Evolutionary conservation across 2,113 vertebrate species (phyloP).

Genomic region (Nanorana parkeri): DNA sequence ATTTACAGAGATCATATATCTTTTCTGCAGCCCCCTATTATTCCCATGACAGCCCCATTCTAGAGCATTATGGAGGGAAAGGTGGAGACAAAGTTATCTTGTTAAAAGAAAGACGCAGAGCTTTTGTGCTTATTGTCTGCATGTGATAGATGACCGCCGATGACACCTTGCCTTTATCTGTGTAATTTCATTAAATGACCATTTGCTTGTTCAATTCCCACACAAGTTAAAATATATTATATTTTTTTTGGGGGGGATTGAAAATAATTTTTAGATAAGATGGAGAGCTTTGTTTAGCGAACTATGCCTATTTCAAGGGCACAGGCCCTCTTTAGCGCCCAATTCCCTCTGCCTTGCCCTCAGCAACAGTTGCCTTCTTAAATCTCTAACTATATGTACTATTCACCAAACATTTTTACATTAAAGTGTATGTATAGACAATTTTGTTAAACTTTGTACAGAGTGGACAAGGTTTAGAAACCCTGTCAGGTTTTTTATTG

Average conservation of each 20-base stretch:
- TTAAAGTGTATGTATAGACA: too few species aligned
- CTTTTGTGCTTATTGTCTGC: constrained; percentile 25
- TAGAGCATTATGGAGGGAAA: background rate
- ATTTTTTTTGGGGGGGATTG: background rate
- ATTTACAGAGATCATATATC: constrained; percentile 11
- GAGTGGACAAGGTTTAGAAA: too few species aligned
- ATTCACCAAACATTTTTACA: too few species aligned
- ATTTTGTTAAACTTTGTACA: too few species aligned
- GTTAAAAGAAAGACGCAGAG: background rate
- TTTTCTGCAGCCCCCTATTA: constrained; percentile 9
- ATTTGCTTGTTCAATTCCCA: background rate
- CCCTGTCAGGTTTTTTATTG: too few species aligned
- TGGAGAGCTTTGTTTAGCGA: too few species aligned
- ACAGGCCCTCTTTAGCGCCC: too few species aligned
- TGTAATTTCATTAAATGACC: background rate
- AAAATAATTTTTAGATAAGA: too few species aligned
- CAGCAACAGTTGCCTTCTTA: too few species aligned
- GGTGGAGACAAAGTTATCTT: background rate
- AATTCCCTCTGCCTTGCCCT: too few species aligned
- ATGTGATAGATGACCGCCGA: background rate
- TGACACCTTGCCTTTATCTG: constrained; percentile 7
- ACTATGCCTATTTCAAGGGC: too few species aligned
- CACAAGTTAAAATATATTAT: background rate
- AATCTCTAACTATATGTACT: too few species aligned
- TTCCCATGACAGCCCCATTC: background rate